Conservation (phyloP, 2,113 vertebrate genomes). For the Pycnonotus jocosus region DNA sequence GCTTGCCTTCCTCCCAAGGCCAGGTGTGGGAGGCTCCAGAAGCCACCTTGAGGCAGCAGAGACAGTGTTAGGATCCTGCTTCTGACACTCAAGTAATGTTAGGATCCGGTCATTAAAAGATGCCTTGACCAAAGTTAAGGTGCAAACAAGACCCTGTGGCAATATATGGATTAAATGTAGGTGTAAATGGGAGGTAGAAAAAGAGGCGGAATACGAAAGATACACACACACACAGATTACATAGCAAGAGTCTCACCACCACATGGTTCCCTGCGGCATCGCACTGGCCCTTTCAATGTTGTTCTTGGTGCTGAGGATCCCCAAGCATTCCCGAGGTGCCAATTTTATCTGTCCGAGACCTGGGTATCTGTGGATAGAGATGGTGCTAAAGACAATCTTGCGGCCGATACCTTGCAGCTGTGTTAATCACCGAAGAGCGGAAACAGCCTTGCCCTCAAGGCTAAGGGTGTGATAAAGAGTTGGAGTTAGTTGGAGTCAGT, state of each 20-base stretch:
- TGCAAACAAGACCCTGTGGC: background rate
- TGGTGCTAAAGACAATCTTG: too few species aligned
- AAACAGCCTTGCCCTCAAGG: too few species aligned
- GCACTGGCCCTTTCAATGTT: background rate
- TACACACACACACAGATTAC: too few species aligned
- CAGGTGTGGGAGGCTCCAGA: background rate
- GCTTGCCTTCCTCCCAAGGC: background rate
- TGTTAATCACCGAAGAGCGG: too few species aligned
- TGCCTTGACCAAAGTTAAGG: background rate
- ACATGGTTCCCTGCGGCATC: background rate
- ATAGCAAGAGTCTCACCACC: background rate
- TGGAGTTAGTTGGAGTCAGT: too few species aligned
- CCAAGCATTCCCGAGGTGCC: background rate
- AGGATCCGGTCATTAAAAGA: background rate
- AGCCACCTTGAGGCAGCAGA: background rate
- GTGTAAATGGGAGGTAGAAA: background rate
- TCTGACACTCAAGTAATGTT: background rate
- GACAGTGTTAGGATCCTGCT: background rate
- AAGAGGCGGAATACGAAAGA: background rate
- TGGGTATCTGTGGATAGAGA: too few species aligned
- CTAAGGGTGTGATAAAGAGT: too few species aligned
- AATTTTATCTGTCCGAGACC: background rate
- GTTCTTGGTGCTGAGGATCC: background rate
- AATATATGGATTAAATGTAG: background rate
- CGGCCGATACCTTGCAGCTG: too few species aligned